Evolutionary conservation across 2,113 vertebrate species (phyloP).

Genomic region (Microtus ochrogaster): DNA sequence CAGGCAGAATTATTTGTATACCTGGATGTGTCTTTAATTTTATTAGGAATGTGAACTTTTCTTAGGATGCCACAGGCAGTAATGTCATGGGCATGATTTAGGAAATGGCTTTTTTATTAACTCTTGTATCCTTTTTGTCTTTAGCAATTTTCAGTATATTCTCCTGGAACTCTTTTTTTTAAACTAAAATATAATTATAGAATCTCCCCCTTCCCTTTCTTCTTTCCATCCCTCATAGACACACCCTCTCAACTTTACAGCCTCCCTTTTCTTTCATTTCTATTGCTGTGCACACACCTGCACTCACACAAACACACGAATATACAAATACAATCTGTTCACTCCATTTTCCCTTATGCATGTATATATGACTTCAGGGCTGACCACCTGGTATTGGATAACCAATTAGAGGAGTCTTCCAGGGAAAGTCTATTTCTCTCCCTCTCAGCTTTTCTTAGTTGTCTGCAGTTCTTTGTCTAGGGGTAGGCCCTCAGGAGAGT

Average conservation of each 20-base stretch:
- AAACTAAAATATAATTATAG: not conserved
- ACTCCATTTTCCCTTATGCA: not conserved
- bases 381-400: not conserved
- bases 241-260: not conserved
- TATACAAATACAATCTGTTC: not conserved
- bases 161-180: not conserved
- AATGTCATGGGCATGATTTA: not conserved
- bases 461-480: not conserved
- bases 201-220: not conserved
- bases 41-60: slow-evolving; percentile 45
- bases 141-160: not conserved
- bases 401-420: not conserved
- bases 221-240: not conserved
- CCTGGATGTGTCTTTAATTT: slow-evolving; percentile 44
- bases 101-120: not conserved
- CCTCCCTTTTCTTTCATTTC: not conserved
- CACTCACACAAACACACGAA: not conserved
- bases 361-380: not conserved
- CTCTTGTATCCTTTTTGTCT: not conserved
- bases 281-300: not conserved
- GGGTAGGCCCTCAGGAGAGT: not conserved
- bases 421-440: not conserved
- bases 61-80: not conserved
- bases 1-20: slow-evolving; percentile 5
- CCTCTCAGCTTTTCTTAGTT: not conserved